Evolutionary conservation across 2,797 vertebrate species (phyloP).

Genomic region (Pterois miles): DNA sequence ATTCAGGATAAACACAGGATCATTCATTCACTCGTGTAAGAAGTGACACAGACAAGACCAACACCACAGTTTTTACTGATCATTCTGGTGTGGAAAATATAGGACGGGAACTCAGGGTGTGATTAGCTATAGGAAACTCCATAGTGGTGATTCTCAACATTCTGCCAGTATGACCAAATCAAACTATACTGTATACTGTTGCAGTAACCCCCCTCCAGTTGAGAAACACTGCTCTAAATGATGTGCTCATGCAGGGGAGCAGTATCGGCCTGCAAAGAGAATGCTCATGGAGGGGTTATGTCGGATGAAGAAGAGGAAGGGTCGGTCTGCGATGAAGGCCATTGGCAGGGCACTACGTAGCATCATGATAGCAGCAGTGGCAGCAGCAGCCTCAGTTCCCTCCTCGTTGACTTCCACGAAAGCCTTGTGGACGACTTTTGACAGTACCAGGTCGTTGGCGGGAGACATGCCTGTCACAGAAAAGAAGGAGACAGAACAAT

Average conservation of each 20-base stretch:
- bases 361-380: slow-evolving; percentile 77
- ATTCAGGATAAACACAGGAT: neutral
- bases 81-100: neutral
- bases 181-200: neutral
- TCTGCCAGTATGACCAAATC: neutral
- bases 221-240: neutral
- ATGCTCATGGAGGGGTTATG: slow-evolving; percentile 83
- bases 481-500: neutral
- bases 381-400: slow-evolving; percentile 90
- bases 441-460: slow-evolving; percentile 81
- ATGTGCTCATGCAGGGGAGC: slow-evolving; percentile 68
- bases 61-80: neutral
- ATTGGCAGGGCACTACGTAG: slow-evolving; percentile 49
- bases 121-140: neutral
- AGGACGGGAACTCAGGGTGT: neutral
- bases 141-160: neutral
- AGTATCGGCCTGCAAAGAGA: slow-evolving; percentile 88
- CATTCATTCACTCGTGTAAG: neutral
- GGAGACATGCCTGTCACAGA: slow-evolving; percentile 82
- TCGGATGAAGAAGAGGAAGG: slow-evolving; percentile 93
- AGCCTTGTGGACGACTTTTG: slow-evolving; percentile 90
- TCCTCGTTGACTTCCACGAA: slow-evolving; percentile 92
- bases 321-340: slow-evolving; percentile 85
- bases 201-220: neutral
- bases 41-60: neutral